phyloP scores from a whole-genome alignment of 2,888 invertebrate genomes.

The Harpagoxenus sublaevis region DNA sequence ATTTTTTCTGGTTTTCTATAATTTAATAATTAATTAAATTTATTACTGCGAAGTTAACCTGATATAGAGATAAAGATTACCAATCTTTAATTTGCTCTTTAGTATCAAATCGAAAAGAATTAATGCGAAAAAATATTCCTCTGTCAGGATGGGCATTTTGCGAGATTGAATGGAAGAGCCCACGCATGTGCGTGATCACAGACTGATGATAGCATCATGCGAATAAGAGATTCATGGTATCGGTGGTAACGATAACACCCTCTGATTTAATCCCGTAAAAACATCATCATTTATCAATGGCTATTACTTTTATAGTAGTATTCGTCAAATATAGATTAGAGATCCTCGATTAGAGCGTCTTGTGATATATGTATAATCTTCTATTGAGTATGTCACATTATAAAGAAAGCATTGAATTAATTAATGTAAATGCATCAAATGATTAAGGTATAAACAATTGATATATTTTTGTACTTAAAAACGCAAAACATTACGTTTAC shows the following conservation, averaged over 20 bases:
- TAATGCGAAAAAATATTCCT: slow-evolving; percentile 18
- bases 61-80: neutral
- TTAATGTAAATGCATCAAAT: slow-evolving; percentile 2
- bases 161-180: slow-evolving; percentile 21
- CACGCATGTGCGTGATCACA: slow-evolving; percentile 64
- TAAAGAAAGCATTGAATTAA: neutral
- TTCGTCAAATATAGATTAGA: neutral
- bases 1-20: neutral
- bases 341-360: neutral
- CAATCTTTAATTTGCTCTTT: neutral
- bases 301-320: neutral
- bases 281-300: slow-evolving; percentile 21
- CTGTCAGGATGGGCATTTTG: slow-evolving; percentile 32
- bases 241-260: slow-evolving; percentile 50
- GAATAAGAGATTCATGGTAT: slow-evolving; percentile 54
- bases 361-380: neutral
- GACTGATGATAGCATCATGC: slow-evolving; percentile 52
- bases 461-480: slow-evolving; percentile 2
- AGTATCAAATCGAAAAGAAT: neutral
- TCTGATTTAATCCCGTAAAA: slow-evolving; percentile 23
- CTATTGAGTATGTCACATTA: neutral
- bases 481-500: neutral
- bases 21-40: neutral
- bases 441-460: neutral
- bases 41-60: neutral